These are phyloP conservation scores for Mythimna impura DNA, from an alignment of 2,888 invertebrate species.

Conservation along the genomic window DNA sequence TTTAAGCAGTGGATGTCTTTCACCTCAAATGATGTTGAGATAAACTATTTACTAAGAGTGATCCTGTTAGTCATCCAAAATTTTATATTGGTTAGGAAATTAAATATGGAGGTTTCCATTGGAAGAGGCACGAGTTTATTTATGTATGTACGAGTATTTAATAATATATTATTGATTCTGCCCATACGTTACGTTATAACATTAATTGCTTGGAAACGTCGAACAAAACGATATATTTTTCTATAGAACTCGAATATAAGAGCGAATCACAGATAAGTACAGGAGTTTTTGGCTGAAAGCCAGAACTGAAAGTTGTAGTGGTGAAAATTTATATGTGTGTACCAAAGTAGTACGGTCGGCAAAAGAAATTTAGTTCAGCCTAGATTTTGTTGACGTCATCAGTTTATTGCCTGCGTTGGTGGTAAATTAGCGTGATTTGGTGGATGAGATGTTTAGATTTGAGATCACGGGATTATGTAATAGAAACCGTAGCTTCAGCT, in stretches of 20 bases:
- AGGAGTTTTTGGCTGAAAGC: constrained; percentile 76
- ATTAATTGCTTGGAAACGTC: constrained; percentile 45
- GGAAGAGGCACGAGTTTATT: not conserved
- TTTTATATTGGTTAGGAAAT: not conserved
- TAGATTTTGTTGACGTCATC: constrained; percentile 53
- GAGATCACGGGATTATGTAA: not conserved
- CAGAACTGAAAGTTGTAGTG: constrained; percentile 78
- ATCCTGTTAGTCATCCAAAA: not conserved
- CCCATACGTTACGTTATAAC: constrained; percentile 13
- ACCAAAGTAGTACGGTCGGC: constrained; percentile 75
- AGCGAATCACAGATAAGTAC: constrained; percentile 71
- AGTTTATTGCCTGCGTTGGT: constrained; percentile 42
- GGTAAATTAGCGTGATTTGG: constrained; percentile 34
- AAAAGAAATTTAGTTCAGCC: constrained; percentile 59
- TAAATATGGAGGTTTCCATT: not conserved
- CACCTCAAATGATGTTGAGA: too few relatives aligned
- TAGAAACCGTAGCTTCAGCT: not conserved
- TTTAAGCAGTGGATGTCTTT: too few relatives aligned
- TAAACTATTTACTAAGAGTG: too few relatives aligned
- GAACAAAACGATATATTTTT: constrained; percentile 64
- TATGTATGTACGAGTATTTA: not conserved
- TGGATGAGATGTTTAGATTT: constrained; percentile 4
- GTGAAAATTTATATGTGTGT: constrained; percentile 80
- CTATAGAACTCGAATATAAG: constrained; percentile 71
- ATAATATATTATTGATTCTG: not conserved